Conservation (phyloP, 2,888 invertebrate genomes). For the Elaeidobius kamerunicus region DNA sequence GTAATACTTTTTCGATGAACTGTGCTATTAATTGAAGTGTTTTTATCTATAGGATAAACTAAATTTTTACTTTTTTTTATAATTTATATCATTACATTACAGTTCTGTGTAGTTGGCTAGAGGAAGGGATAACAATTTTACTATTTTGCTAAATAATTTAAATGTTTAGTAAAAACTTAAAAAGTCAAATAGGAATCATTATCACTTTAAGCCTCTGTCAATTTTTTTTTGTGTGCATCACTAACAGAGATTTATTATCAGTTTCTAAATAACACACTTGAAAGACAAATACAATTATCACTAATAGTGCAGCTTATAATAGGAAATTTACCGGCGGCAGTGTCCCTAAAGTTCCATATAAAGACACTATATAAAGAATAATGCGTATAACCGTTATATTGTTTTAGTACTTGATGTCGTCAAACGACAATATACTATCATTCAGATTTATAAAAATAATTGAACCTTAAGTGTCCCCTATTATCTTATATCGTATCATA, state of each 20-base stretch:
- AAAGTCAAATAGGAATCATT: too few relatives aligned
- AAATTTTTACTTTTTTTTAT: too few relatives aligned
- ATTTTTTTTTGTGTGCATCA: too few relatives aligned
- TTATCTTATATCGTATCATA: conserved; percentile 26
- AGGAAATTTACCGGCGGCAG: conserved; percentile 10
- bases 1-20: too few relatives aligned
- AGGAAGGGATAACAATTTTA: too few relatives aligned
- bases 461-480: conserved; percentile 25
- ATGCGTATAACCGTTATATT: conserved; percentile 17
- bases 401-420: conserved; percentile 22
- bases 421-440: conserved; percentile 18
- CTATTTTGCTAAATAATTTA: too few relatives aligned
- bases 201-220: too few relatives aligned
- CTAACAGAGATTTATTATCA: neutral
- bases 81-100: too few relatives aligned
- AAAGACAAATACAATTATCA: neutral
- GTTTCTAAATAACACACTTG: neutral
- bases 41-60: too few relatives aligned
- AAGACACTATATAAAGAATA: conserved; percentile 8
- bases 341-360: neutral
- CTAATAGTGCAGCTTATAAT: conserved; percentile 6
- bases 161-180: too few relatives aligned
- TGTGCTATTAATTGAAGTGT: too few relatives aligned
- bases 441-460: conserved; percentile 29
- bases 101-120: too few relatives aligned